Evolutionary conservation across 2,113 vertebrate species (phyloP).

Genomic region (Pandion haliaetus): DNA sequence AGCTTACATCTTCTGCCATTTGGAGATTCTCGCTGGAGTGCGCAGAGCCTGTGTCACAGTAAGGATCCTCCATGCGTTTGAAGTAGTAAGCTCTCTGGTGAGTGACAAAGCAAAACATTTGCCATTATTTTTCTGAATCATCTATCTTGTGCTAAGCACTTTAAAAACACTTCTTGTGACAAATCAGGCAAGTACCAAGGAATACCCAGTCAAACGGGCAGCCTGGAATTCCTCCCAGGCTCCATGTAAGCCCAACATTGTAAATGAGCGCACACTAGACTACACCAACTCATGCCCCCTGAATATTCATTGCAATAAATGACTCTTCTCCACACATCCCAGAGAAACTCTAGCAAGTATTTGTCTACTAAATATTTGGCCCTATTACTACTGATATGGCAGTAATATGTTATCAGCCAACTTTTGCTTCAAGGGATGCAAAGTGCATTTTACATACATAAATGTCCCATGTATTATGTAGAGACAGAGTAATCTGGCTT

Average conservation of each 20-base stretch:
- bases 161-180: background rate
- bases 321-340: background rate
- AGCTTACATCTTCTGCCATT: background rate
- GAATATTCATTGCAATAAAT: background rate
- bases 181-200: background rate
- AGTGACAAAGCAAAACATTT: background rate
- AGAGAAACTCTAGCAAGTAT: background rate
- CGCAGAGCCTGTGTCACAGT: background rate
- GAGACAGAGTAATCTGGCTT: background rate
- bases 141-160: background rate
- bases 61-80: background rate
- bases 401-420: background rate
- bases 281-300: background rate
- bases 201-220: background rate
- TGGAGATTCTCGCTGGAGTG: background rate
- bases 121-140: background rate
- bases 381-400: background rate
- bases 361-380: background rate
- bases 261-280: background rate
- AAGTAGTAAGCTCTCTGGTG: background rate
- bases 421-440: background rate
- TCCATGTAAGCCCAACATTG: fast-evolving
- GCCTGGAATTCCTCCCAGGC: conserved; percentile 2
- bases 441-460: background rate
- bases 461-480: background rate